Conservation (phyloP, 2,113 vertebrate species). For the Mastomys natalensis region DNA sequence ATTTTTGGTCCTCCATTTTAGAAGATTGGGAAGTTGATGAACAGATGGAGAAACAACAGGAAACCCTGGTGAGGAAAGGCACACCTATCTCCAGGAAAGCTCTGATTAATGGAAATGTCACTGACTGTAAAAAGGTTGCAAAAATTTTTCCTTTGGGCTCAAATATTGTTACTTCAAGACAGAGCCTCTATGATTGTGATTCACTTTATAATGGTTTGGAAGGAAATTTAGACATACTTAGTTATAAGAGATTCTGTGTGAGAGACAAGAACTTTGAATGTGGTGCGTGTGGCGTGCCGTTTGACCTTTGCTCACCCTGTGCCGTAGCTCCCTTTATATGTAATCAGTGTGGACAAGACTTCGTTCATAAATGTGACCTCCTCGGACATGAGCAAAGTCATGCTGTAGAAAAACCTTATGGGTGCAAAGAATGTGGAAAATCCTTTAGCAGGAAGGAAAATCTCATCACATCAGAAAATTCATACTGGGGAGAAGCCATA, state of each 20-base stretch:
- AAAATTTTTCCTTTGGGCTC: conserved; percentile 62
- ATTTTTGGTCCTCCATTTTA: conserved; percentile 76
- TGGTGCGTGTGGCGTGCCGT: conserved; percentile 39
- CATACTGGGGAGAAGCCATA: conserved; percentile 77
- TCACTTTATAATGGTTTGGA: conserved; percentile 61
- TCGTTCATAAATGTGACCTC: conserved; percentile 71
- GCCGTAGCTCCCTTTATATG: conserved; percentile 60
- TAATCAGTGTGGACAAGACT: conserved; percentile 73
- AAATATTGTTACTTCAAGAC: conserved; percentile 63
- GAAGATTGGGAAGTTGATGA: conserved; percentile 79
- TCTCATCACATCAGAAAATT: conserved; percentile 79
- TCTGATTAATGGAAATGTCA: conserved; percentile 63
- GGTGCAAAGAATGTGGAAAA: conserved; percentile 74
- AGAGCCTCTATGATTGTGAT: conserved; percentile 60
- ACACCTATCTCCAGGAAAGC: conserved; percentile 69
- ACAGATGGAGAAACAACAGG: conserved; percentile 70
- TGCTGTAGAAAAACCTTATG: conserved; percentile 71
- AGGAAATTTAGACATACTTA: conserved; percentile 65
- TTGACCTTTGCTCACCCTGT: conserved; percentile 53
- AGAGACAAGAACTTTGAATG: conserved; percentile 55
- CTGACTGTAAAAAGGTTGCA: conserved; percentile 69
- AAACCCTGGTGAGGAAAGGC: conserved; percentile 69
- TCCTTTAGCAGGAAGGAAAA: conserved; percentile 75
- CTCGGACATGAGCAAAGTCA: conserved; percentile 71
- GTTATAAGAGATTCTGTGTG: conserved; percentile 57